These are phyloP conservation scores for Echiichthys vipera DNA, from an alignment of 2,797 vertebrate species.

Conservation along the genomic window DNA sequence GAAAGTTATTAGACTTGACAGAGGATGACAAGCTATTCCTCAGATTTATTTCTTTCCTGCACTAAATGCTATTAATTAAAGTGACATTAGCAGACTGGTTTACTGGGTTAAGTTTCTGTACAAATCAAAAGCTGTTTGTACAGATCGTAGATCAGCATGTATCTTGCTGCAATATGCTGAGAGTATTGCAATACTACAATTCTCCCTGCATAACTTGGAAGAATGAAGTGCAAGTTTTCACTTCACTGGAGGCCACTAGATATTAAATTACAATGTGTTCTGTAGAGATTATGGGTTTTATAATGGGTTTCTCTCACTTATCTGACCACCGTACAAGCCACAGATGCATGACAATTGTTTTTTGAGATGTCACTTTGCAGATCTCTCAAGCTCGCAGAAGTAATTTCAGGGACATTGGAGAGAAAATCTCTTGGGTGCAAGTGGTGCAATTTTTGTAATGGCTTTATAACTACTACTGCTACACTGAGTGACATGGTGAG, in stretches of 20 bases:
- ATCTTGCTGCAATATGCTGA: constrained; percentile 85
- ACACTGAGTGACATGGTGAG: neutral
- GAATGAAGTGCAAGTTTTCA: constrained; percentile 5
- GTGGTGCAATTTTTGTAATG: neutral
- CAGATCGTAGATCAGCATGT: constrained; percentile 92
- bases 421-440: neutral
- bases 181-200: constrained; percentile 85
- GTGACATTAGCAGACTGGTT: constrained; percentile 94
- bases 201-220: neutral
- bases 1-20: constrained; percentile 99
- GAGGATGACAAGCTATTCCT: constrained; percentile 99
- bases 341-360: neutral
- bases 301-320: constrained; percentile 4
- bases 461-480: neutral
- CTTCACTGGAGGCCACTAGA: constrained; percentile 1
- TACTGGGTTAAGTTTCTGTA: constrained; percentile 95
- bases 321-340: neutral
- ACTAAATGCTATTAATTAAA: constrained; percentile 99
- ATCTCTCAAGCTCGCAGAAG: constrained; percentile 1
- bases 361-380: constrained; percentile 6
- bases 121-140: constrained; percentile 93
- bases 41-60: constrained; percentile 98
- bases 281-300: constrained; percentile 10
- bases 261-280: constrained; percentile 20
- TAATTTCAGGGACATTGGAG: constrained; percentile 13